phyloP scores from a whole-genome alignment of 2,888 invertebrate genomes.

The Orthosia cruda region DNA sequence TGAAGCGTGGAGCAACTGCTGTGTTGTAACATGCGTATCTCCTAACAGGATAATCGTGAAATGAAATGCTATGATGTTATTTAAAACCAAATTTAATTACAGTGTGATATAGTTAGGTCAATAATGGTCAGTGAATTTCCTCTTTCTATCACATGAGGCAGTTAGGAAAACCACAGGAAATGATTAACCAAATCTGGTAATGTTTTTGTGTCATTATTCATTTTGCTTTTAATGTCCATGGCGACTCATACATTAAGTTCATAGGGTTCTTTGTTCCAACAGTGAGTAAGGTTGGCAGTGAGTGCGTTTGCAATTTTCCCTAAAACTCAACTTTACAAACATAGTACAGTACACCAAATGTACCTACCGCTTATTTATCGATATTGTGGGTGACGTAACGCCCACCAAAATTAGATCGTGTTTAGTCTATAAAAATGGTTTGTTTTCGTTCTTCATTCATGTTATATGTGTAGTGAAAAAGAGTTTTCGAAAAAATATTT shows the following conservation, averaged over 20 bases:
- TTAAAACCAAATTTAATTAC: neutral
- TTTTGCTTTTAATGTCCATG: neutral
- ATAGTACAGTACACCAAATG: neutral
- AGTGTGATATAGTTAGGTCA: neutral
- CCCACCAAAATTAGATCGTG: conserved; percentile 67
- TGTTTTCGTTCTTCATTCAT: conserved; percentile 63
- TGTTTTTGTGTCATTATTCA: neutral
- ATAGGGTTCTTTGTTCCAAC: neutral
- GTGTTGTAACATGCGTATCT: neutral
- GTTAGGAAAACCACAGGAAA: neutral
- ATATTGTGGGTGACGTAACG: conserved; percentile 61
- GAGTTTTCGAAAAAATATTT: neutral
- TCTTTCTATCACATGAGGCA: neutral
- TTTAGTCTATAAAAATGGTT: conserved; percentile 69
- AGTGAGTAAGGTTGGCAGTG: neutral
- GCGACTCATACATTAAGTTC: neutral
- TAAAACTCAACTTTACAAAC: neutral
- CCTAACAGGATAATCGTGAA: neutral
- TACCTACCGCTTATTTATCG: conserved; percentile 32
- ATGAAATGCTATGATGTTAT: neutral
- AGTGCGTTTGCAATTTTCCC: neutral
- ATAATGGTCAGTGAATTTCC: neutral
- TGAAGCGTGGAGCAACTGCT: neutral
- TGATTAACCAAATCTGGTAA: neutral
- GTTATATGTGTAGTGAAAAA: conserved; percentile 23